Percentiles rank a stretch among this genome's conserved stretches.
Conservation (phyloP, 2,797 vertebrate genomes). For the Nyctalus aviator region DNA sequence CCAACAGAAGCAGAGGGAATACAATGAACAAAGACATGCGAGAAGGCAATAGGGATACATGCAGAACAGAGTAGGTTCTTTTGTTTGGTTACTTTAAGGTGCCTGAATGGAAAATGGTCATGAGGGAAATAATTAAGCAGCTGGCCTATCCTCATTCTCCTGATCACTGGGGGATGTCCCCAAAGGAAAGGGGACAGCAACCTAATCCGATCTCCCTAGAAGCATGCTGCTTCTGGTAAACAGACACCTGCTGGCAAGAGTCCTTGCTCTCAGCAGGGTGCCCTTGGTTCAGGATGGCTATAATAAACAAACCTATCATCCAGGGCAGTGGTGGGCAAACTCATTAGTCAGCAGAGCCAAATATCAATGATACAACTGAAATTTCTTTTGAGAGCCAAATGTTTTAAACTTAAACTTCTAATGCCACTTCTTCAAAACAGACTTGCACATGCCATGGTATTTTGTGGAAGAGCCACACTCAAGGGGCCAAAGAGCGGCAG, state of each 20-base stretch:
- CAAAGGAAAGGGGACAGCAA: background rate
- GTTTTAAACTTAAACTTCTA: too few relatives aligned
- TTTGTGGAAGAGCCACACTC: too few relatives aligned
- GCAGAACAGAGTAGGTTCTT: background rate
- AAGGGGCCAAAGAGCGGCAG: too few relatives aligned
- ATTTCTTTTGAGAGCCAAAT: too few relatives aligned
- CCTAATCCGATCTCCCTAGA: background rate
- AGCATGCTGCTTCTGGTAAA: background rate
- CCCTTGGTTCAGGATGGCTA: background rate
- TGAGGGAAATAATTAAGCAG: background rate
- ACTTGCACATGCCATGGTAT: too few relatives aligned
- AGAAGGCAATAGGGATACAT: background rate
- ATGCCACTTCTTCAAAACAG: too few relatives aligned
- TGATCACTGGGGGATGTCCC: background rate
- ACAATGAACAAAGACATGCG: background rate
- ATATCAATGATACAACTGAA: too few relatives aligned
- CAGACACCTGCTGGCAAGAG: background rate
- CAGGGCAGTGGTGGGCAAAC: too few relatives aligned
- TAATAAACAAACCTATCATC: background rate
- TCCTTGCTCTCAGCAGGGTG: background rate
- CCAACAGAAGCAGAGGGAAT: background rate
- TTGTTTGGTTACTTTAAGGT: background rate
- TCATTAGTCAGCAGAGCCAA: too few relatives aligned
- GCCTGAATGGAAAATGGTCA: background rate
- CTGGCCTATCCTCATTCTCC: background rate